These are phyloP conservation scores for Melanargia galathea DNA, from an alignment of 2,888 invertebrate genomes.

Conservation along the genomic window DNA sequence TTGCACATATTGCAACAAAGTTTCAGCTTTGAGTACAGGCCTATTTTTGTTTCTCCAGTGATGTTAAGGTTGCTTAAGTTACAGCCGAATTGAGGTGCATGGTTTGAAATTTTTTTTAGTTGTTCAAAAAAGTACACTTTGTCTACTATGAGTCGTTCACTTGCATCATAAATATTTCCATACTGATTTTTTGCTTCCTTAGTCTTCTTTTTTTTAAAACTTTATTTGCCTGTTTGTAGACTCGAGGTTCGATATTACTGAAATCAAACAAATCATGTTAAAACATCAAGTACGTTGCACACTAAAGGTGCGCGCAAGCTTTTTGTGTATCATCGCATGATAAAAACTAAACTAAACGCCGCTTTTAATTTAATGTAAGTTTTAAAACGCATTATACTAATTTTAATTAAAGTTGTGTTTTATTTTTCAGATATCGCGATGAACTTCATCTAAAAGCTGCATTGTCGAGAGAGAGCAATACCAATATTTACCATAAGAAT, in stretches of 20 bases:
- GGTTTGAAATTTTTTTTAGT: background rate
- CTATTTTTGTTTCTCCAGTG: background rate
- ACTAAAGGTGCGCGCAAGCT: too few species aligned
- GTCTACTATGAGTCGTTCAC: background rate
- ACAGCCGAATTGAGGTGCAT: constrained; percentile 1
- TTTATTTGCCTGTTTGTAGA: background rate
- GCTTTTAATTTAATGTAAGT: too few species aligned
- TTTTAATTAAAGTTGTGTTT: too few species aligned
- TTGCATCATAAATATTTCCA: background rate
- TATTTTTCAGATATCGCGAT: too few species aligned
- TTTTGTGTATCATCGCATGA: too few species aligned
- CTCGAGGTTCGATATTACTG: background rate
- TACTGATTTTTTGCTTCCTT: background rate
- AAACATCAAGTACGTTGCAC: too few species aligned
- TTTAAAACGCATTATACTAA: too few species aligned
- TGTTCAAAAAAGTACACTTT: background rate
- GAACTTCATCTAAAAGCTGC: too few species aligned
- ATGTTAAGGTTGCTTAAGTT: background rate
- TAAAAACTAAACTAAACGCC: too few species aligned
- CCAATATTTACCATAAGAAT: too few species aligned
- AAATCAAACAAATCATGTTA: background rate
- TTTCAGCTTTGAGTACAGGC: background rate
- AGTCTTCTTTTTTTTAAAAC: background rate
- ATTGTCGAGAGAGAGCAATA: too few species aligned
- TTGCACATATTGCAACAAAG: constrained; percentile 1